These are phyloP conservation scores for Drosophila paramelanica DNA, from an alignment of 2,888 invertebrate species.

Conservation along the genomic window DNA sequence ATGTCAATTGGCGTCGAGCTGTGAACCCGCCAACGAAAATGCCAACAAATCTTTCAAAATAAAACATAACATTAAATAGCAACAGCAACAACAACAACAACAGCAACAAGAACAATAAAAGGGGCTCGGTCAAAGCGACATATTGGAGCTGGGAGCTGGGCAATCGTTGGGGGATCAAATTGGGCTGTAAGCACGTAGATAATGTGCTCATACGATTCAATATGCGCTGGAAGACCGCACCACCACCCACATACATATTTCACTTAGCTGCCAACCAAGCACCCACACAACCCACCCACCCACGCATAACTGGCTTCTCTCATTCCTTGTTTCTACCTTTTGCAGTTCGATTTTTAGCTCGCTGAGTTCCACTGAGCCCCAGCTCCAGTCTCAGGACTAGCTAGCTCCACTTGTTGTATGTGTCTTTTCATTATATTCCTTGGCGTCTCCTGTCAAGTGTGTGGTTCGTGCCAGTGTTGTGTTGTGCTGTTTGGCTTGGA, in stretches of 20 bases:
- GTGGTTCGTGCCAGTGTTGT: conserved; percentile 45
- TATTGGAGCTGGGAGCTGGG: conserved; percentile 20
- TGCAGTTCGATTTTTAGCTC: conserved; percentile 40
- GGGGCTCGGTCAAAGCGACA: conserved; percentile 22
- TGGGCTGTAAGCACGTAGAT: conserved; percentile 83
- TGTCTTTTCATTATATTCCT: conserved; percentile 64
- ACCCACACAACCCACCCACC: conserved; percentile 3
- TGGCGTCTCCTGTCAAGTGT: conserved; percentile 68
- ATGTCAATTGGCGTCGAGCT: conserved; percentile 59
- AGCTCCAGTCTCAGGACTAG: background rate
- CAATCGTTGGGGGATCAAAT: conserved; percentile 79
- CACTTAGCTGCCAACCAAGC: no score
- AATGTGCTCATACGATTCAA: conserved; percentile 77
- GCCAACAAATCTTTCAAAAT: conserved; percentile 72
- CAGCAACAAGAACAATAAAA: conserved; percentile 16
- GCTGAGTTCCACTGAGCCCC: conserved; percentile 19
- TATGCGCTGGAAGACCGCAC: conserved; percentile 43
- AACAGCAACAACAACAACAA: conserved; percentile 14
- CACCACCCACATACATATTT: conserved; percentile 12
- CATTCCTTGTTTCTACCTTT: conserved; percentile 41
- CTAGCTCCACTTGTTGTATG: conserved; percentile 15
- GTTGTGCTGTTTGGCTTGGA: conserved; percentile 28
- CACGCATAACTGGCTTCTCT: conserved; percentile 41
- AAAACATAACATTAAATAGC: conserved; percentile 43
- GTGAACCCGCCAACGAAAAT: conserved; percentile 55